These are phyloP conservation scores for Heteromyza rotundicornis DNA, from an alignment of 2,888 invertebrate genomes.

Conservation along the genomic window DNA sequence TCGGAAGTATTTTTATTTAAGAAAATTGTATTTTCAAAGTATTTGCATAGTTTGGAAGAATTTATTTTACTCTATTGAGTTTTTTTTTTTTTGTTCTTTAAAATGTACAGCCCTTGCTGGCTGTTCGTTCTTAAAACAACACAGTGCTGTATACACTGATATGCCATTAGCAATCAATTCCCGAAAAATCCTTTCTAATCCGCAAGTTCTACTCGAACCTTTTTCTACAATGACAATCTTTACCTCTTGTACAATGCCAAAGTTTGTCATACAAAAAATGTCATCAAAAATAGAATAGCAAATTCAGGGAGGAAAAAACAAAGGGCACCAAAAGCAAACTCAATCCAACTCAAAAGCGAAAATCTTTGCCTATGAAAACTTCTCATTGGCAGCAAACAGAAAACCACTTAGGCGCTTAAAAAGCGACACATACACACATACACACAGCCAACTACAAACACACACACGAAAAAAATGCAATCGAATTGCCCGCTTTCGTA, in stretches of 20 bases:
- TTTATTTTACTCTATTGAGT: no score
- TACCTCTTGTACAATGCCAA: not conserved
- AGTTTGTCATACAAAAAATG: not conserved
- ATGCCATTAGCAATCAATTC: not conserved
- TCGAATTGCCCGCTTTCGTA: slow-evolving; percentile 36
- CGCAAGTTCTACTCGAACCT: no score
- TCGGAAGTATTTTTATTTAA: no score
- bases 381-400: not conserved
- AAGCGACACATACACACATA: slow-evolving; percentile 10
- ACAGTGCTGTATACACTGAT: no score
- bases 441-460: slow-evolving; percentile 14
- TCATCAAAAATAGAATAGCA: no score
- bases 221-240: not conserved
- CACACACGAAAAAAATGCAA: not conserved
- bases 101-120: no score
- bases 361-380: not conserved
- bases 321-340: not conserved
- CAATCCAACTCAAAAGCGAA: not conserved
- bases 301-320: no score
- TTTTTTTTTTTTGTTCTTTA: no score
- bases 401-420: slow-evolving; percentile 13
- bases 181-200: slow-evolving; percentile 4
- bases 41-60: no score
- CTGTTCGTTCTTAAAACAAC: no score
- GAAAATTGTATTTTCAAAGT: no score